These are phyloP conservation scores for Epistrophe eligans DNA, from an alignment of 2,888 invertebrate species.

Conservation along the genomic window DNA sequence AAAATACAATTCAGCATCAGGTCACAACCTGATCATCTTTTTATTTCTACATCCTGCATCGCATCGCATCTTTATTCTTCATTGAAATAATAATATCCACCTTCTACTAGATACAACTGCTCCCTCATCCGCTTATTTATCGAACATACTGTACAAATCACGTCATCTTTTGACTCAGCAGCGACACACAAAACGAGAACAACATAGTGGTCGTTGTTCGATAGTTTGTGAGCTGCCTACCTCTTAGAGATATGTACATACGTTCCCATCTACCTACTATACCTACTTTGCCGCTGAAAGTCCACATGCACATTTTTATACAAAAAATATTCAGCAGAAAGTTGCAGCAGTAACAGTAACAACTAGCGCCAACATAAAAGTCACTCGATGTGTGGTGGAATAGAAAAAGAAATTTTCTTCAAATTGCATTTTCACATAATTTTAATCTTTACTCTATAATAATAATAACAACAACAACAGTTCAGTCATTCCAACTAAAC, in stretches of 20 bases:
- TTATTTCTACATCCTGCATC: slow-evolving; percentile 23
- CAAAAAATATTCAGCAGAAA: slow-evolving; percentile 38
- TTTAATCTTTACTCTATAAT: slow-evolving; percentile 77
- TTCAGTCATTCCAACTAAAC: slow-evolving; percentile 46
- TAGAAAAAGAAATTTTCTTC: slow-evolving; percentile 67
- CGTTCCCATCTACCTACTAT: too few relatives aligned
- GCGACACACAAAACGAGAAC: slow-evolving; percentile 39
- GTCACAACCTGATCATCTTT: slow-evolving; percentile 56
- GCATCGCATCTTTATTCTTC: slow-evolving; percentile 4
- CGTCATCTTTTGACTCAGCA: slow-evolving; percentile 38
- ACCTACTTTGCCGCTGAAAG: slow-evolving; percentile 32
- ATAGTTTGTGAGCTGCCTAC: slow-evolving; percentile 23
- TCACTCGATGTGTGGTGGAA: slow-evolving; percentile 60
- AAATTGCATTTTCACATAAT: slow-evolving; percentile 78
- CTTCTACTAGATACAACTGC: slow-evolving; percentile 57
- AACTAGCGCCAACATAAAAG: slow-evolving; percentile 33
- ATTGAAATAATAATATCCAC: slow-evolving; percentile 16
- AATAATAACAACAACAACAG: slow-evolving; percentile 48
- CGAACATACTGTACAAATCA: slow-evolving; percentile 43
- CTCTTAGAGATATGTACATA: too few relatives aligned
- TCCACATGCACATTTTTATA: slow-evolving; percentile 46
- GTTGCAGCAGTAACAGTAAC: slow-evolving; percentile 1
- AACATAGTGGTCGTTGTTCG: slow-evolving; percentile 17
- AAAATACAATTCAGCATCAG: slow-evolving; percentile 29
- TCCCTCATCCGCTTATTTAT: slow-evolving; percentile 35